Base-by-base conservation (phyloP, 2,113 vertebrate genomes). In the Ancistrus triradiatus region DNA sequence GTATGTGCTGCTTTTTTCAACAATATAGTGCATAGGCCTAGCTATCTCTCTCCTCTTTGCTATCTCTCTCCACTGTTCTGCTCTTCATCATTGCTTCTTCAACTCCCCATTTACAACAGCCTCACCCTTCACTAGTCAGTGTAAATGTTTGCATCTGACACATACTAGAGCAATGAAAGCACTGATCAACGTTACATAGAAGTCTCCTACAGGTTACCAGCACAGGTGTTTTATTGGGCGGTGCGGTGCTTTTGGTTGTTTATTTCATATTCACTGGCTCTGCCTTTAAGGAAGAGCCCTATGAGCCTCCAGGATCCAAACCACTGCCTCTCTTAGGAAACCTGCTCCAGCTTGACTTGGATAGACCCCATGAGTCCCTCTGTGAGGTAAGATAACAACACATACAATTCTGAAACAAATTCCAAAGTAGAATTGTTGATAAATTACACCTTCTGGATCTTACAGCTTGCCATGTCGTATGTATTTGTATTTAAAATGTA, bases 391-490 rank as follows among this genome's bases (percentile, higher is more conserved):
- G 37, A 59, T 38, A n/a, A n/a, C n/a, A n/a, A n/a, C n/a, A n/a
- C n/a, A 38, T 38, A 38, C 11, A 38, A 7, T 11, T 3, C 7
- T 7, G 35, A 11, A 38, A 11, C 2, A 11, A 11, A 11, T 38
- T 13, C n/a, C 11, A 11, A 3, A 3, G 17, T 11, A 47, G 28
- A 10, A 3, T 13, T 22, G 24, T n/a, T n/a, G n/a, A n/a, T n/a
- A n/a, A n/a, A n/a, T n/a, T 1, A 37, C 13, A 15, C n/a, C n/a
- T 46, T 44, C 4, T 65, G 17, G 40, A 2, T 46, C 24, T 19
- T 48, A 7, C 68, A 94, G 93, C 82, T 95, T n/a, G 89, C 90
- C 40, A 84, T 89, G 78, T 79, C 73, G 17, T 86, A 93, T 1
- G 91, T 91, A 5, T 80, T 81, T 0, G 66, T 95, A 24, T 94